Conservation (phyloP, 2,888 invertebrate genomes). For the Panorpa germanica region DNA sequence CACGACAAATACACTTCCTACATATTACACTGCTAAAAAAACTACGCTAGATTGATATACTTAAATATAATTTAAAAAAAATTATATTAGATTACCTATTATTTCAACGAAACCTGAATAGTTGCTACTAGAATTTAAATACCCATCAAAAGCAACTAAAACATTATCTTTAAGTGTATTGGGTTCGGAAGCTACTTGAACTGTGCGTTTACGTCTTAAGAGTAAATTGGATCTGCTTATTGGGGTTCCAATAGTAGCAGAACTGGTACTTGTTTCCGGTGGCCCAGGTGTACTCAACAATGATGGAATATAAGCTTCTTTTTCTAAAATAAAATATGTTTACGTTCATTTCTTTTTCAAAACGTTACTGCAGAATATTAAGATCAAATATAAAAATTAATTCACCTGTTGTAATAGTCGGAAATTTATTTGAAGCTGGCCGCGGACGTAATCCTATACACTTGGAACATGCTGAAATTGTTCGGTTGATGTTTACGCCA, state of each 20-base stretch:
- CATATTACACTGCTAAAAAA: constrained; percentile 1
- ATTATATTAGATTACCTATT: constrained; percentile 35
- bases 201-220: constrained; percentile 2
- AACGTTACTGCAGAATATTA: no score
- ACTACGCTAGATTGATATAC: constrained; percentile 1
- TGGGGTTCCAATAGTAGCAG: no score
- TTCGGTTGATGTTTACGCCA: no score
- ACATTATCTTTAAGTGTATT: constrained; percentile 16
- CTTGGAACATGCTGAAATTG: constrained; percentile 23
- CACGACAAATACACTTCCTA: not conserved
- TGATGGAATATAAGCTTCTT: no score
- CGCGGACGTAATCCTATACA: constrained; percentile 30
- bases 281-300: no score
- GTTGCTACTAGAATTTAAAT: constrained; percentile 53
- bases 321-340: no score
- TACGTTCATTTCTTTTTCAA: no score
- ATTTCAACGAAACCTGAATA: constrained; percentile 77
- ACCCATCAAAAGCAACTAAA: constrained; percentile 43
- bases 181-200: no score
- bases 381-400: no score
- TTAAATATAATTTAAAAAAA: constrained; percentile 7
- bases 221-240: constrained; percentile 1
- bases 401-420: no score
- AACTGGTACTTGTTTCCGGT: no score
- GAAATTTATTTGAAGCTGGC: no score